These are phyloP conservation scores for Hybos culiciformis DNA, from an alignment of 2,888 invertebrate species.

Conservation along the genomic window DNA sequence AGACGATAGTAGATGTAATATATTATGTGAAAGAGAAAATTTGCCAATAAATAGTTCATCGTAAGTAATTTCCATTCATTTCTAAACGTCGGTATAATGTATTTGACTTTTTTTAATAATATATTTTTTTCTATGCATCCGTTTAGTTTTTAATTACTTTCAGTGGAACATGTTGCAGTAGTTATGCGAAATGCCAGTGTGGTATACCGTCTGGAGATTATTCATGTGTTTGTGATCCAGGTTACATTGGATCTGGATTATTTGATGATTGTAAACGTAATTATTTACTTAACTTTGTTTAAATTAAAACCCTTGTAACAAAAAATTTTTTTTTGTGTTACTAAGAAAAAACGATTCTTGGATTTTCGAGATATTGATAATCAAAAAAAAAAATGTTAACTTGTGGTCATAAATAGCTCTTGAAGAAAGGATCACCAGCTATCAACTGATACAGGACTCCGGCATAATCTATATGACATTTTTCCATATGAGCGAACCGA, in stretches of 20 bases:
- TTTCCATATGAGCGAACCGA: too few species aligned
- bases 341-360: too few species aligned
- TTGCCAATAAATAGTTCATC: neutral
- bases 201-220: conserved; percentile 54
- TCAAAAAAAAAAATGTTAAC: too few species aligned
- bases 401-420: too few species aligned
- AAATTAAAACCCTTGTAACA: too few species aligned
- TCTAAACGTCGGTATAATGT: neutral
- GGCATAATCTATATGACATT: too few species aligned
- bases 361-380: too few species aligned
- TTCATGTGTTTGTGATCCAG: conserved; percentile 49
- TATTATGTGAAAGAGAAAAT: conserved; percentile 36
- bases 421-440: too few species aligned
- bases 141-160: neutral
- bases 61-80: too few species aligned
- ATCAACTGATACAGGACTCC: too few species aligned
- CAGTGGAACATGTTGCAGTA: conserved; percentile 43
- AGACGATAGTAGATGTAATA: conserved; percentile 37
- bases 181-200: conserved; percentile 47
- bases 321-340: too few species aligned
- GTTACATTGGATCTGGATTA: conserved; percentile 51
- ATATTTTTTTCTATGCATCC: neutral
- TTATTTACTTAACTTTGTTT: neutral
- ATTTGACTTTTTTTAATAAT: neutral
- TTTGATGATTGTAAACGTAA: conserved; percentile 44